Percentiles rank a stretch among this genome's conserved stretches.
These are phyloP conservation scores for Hirundo rustica DNA, from an alignment of 2,797 vertebrate species.

Conservation along the genomic window DNA sequence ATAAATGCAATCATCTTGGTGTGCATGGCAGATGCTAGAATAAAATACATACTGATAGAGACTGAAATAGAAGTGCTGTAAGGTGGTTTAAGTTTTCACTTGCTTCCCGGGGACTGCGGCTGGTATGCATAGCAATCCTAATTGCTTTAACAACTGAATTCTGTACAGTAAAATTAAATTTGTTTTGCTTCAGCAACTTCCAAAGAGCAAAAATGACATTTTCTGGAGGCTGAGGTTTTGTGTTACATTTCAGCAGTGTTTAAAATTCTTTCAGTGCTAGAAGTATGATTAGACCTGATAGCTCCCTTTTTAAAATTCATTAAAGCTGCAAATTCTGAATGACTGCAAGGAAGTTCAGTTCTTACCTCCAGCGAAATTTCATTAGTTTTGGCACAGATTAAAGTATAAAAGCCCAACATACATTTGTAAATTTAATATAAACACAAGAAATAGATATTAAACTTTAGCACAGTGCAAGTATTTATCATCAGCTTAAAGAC, in stretches of 20 bases:
- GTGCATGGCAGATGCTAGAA: neutral
- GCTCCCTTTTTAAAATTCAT: slow-evolving; percentile 25
- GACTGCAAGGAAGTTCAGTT: neutral
- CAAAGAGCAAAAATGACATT: slow-evolving; percentile 29
- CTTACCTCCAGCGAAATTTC: neutral
- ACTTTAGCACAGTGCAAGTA: neutral
- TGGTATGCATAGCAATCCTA: neutral
- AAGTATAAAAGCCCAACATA: neutral
- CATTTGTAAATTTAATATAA: neutral
- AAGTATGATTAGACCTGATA: slow-evolving; percentile 21
- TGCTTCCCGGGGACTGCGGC: neutral
- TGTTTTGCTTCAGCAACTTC: slow-evolving; percentile 37
- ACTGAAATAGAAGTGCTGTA: neutral
- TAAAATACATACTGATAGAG: neutral
- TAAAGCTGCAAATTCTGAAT: slow-evolving; percentile 28
- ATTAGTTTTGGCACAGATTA: neutral
- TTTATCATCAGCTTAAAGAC: neutral
- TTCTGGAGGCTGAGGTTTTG: slow-evolving; percentile 18
- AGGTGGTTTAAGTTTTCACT: neutral
- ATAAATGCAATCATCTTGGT: neutral
- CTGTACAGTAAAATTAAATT: slow-evolving; percentile 14
- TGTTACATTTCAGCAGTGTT: neutral
- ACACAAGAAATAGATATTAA: neutral
- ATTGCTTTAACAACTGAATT: slow-evolving; percentile 28
- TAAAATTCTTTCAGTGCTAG: slow-evolving; percentile 6